A percentile compares a stretch with the other conserved stretches of the same genome.
Evolutionary conservation across 1,140 invertebrate genomes (phyloP).

Genomic region (Coptotermes formosanus): DNA sequence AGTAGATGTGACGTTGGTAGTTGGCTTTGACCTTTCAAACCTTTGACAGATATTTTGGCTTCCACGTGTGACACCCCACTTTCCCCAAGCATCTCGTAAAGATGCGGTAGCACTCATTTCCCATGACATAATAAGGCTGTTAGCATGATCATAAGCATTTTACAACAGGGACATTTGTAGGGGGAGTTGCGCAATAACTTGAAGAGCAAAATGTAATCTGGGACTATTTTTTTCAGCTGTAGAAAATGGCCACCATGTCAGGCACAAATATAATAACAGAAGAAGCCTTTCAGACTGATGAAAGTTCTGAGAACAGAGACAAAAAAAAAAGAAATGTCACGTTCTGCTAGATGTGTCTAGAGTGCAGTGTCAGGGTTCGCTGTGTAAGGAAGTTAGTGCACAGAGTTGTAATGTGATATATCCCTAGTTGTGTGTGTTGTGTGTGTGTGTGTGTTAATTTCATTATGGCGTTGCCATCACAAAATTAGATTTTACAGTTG

Average conservation of each 20-base stretch:
- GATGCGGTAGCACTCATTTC: too few relatives aligned
- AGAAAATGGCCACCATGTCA: neutral
- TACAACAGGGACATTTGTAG: neutral
- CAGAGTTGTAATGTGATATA: neutral
- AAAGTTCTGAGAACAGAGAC: neutral
- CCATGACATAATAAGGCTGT: too few relatives aligned
- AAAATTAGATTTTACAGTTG: neutral
- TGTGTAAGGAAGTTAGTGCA: neutral
- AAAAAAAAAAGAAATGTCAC: slow-evolving; percentile 3
- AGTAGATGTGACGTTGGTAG: too few relatives aligned
- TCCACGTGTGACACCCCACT: too few relatives aligned
- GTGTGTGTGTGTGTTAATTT: neutral
- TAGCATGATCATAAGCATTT: too few relatives aligned
- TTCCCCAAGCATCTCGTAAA: too few relatives aligned
- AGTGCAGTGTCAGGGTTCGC: neutral
- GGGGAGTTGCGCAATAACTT: neutral
- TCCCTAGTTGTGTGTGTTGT: neutral
- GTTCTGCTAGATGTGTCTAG: neutral
- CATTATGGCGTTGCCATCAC: neutral
- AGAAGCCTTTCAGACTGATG: slow-evolving; percentile 18
- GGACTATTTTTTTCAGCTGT: neutral
- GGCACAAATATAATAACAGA: neutral
- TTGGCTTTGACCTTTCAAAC: too few relatives aligned
- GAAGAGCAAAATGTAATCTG: slow-evolving; percentile 6
- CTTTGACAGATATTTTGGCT: too few relatives aligned